phyloP scores from a whole-genome alignment of 2,113 vertebrate genomes.

The Eulemur macaco region DNA sequence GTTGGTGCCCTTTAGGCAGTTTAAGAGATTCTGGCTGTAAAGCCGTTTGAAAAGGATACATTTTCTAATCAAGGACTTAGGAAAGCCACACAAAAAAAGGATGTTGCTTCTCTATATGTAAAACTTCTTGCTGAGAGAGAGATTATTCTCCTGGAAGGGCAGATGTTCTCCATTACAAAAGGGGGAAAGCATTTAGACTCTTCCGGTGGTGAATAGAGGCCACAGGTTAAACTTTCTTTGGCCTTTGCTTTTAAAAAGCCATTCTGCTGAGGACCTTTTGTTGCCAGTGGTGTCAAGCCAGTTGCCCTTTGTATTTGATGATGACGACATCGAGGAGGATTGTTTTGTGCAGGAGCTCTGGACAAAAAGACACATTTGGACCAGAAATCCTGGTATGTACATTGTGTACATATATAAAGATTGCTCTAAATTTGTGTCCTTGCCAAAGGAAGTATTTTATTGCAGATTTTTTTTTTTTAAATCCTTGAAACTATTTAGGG shows the following conservation, averaged over 20 bases:
- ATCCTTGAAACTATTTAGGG: constrained; percentile 15
- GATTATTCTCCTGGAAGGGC: neutral
- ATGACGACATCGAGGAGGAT: neutral
- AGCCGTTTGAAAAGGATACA: neutral
- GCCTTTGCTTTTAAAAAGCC: constrained; percentile 27
- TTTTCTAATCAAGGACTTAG: neutral
- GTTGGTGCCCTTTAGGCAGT: neutral
- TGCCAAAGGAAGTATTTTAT: constrained; percentile 46
- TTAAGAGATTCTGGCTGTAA: neutral
- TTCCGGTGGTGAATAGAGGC: constrained; percentile 51
- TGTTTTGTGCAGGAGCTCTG: constrained; percentile 5
- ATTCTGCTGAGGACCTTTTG: neutral
- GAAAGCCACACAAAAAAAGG: neutral
- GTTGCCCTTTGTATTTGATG: constrained; percentile 34
- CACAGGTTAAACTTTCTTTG: constrained; percentile 65
- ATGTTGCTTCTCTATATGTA: neutral
- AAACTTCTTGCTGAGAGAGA: neutral
- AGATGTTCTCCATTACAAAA: constrained; percentile 53
- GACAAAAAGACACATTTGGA: constrained; percentile 13
- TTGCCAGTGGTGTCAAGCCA: neutral
- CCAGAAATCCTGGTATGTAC: constrained; percentile 19
- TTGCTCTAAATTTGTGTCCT: constrained; percentile 18
- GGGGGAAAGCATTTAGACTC: neutral
- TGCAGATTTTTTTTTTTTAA: neutral
- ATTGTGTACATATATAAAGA: neutral